phyloP scores from a whole-genome alignment of 2,888 invertebrate species.

The Drosophila eohydei region DNA sequence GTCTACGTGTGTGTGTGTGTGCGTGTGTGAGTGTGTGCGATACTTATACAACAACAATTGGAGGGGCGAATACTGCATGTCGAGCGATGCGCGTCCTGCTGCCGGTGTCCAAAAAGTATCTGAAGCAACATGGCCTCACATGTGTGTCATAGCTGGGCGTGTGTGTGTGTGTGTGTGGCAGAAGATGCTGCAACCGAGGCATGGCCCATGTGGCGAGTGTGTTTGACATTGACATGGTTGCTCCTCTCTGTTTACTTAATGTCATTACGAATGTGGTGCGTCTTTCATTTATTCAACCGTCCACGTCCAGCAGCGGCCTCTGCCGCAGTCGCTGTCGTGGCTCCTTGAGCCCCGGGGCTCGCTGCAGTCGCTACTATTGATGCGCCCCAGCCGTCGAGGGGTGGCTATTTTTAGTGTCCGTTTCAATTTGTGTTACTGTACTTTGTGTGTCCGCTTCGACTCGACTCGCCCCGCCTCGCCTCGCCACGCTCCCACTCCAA shows the following conservation, averaged over 20 bases:
- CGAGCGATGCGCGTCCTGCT: slow-evolving; percentile 57
- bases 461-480: slow-evolving; percentile 17
- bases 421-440: slow-evolving; percentile 76
- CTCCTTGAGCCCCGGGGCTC: slow-evolving; percentile 20
- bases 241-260: slow-evolving; percentile 72
- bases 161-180: slow-evolving; percentile 13
- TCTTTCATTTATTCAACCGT: slow-evolving; percentile 69
- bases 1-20: neutral
- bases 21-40: slow-evolving; percentile 14
- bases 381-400: slow-evolving; percentile 78
- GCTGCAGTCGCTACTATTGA: slow-evolving; percentile 51
- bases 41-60: slow-evolving; percentile 36
- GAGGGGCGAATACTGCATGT: slow-evolving; percentile 3
- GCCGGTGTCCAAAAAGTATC: slow-evolving; percentile 66
- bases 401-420: slow-evolving; percentile 84
- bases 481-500: slow-evolving; percentile 18
- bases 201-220: slow-evolving; percentile 69
- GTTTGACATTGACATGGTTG: slow-evolving; percentile 79
- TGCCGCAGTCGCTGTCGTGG: slow-evolving; percentile 8
- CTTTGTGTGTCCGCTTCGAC: slow-evolving; percentile 49
- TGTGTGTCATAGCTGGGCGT: slow-evolving; percentile 38
- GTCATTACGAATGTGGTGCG: slow-evolving; percentile 60
- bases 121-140: slow-evolving; percentile 46
- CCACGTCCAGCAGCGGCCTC: slow-evolving; percentile 48
- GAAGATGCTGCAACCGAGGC: slow-evolving; percentile 39